Evolutionary conservation across 2,888 invertebrate genomes (phyloP), one percentile per base, ranked within the genome.

Genomic region (Busseola fusca): DNA sequence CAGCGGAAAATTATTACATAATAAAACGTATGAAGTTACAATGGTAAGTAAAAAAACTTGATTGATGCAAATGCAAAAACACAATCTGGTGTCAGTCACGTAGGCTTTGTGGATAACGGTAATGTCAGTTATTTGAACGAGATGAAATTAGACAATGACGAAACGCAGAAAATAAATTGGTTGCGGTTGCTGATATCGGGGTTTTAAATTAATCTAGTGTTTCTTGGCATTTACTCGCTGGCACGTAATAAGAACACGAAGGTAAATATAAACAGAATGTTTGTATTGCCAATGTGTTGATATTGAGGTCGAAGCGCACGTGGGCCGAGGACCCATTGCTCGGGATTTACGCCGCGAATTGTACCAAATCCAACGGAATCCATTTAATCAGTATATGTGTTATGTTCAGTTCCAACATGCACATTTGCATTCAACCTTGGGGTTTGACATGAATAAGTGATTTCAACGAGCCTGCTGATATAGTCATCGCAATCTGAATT

Each of bases 381-480:
- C 76, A 64, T 69, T 81, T 74, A 74, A 66, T 74, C 76, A 72
- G 66, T 73, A 64, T 69, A 74, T 75, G 65, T 76, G 74, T 74
- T 83, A 64, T 71, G 77, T 71, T 77, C 66, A 68, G 72, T 83
- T 83, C 82, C 75, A 84, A 84, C 77, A 80, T 81, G 84, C 87
- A 82, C 63, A 91, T 92, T 91, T 91, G 89, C 90, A 90, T 89
- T 84, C 82, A 90, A 87, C 92, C 92, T 93, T 92, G 90, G 80
- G 78, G 85, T 81, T 82, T 80, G 84, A 87, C 88, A 88, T 89
- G 89, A 89, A 91, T 90, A 87, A 90, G 87, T 89, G 89, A 88
- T 91, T 91, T 91, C 89, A 89, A 89, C 87, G 80, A 86, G 82
- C 80, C 81, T 76, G 69, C 73, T 72, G 77, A 77, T 81, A 75